Conservation (phyloP, 1,140 invertebrate genomes). For the Subanguina moxae region DNA sequence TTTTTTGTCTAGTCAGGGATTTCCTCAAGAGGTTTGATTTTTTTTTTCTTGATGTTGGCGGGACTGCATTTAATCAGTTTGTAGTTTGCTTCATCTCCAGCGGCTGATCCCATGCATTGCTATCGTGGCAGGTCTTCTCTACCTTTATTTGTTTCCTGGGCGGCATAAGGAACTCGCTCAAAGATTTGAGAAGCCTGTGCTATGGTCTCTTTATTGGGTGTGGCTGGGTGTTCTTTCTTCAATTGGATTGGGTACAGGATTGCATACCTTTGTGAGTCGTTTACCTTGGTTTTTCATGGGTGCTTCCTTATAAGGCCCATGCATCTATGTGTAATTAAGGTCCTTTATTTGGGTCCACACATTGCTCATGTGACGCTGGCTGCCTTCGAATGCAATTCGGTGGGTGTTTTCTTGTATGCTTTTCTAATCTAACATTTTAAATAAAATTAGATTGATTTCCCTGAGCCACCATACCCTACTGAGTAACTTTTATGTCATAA, state of each 20-base stretch:
- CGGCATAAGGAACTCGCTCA: conserved; percentile 43
- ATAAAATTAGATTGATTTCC: conserved; percentile 68
- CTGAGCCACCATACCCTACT: conserved; percentile 71
- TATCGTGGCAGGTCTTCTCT: conserved; percentile 3
- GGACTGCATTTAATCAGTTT: neutral
- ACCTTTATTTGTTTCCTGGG: conserved; percentile 47
- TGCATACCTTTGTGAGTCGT: conserved; percentile 79
- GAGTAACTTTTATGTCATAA: conserved; percentile 64
- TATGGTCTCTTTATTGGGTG: conserved; percentile 87
- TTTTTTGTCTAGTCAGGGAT: conserved; percentile 14
- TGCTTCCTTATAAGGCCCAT: too few species aligned
- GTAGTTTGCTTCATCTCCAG: conserved; percentile 17
- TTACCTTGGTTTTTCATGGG: too few species aligned
- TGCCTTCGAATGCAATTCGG: conserved; percentile 87
- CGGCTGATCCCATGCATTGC: conserved; percentile 22
- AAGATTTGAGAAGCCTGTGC: conserved; percentile 61
- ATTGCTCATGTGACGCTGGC: conserved; percentile 85
- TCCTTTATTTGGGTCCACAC: conserved; percentile 64
- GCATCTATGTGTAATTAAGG: too few species aligned
- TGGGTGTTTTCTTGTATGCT: conserved; percentile 60
- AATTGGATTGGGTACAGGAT: conserved; percentile 90
- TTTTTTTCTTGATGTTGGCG: conserved; percentile 1
- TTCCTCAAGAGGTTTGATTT: conserved; percentile 23
- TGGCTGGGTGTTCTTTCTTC: conserved; percentile 90
- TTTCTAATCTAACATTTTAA: too few species aligned